These are phyloP conservation scores for Blastomussa wellsi DNA, from an alignment of 92 coral and sea anemone genomes.

Conservation along the genomic window DNA sequence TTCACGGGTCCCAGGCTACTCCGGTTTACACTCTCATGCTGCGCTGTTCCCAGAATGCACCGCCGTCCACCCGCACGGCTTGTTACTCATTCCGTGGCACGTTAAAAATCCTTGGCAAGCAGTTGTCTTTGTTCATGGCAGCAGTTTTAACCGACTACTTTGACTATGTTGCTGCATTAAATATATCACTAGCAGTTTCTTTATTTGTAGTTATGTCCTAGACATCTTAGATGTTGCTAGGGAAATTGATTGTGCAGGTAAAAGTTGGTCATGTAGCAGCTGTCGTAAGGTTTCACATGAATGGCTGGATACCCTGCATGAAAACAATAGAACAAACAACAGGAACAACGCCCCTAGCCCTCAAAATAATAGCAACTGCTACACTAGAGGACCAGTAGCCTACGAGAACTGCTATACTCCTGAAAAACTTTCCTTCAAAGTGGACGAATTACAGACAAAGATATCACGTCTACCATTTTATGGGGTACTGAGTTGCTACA, in stretches of 20 bases:
- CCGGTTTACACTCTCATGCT: slow-evolving; percentile 79
- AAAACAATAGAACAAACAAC: no score
- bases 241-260: no score
- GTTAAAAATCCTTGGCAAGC: slow-evolving; percentile 83
- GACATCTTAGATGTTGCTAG: neutral
- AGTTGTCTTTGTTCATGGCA: slow-evolving; percentile 70
- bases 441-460: neutral
- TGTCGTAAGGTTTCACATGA: no score
- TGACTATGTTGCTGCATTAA: slow-evolving; percentile 65
- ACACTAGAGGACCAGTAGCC: no score
- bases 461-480: no score
- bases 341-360: no score
- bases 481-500: neutral
- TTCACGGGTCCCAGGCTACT: slow-evolving; percentile 87
- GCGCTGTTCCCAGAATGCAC: slow-evolving; percentile 72
- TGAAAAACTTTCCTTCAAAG: no score
- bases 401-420: no score
- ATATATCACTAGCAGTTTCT: slow-evolving; percentile 54
- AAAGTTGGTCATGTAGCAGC: no score
- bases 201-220: slow-evolving; percentile 54
- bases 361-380: no score
- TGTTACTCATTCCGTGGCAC: slow-evolving; percentile 81
- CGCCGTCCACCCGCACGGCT: slow-evolving; percentile 65
- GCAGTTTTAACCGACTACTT: slow-evolving; percentile 73
- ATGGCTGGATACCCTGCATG: no score